These are phyloP conservation scores for Labia minor DNA, from an alignment of 2,888 invertebrate species.

Conservation along the genomic window DNA sequence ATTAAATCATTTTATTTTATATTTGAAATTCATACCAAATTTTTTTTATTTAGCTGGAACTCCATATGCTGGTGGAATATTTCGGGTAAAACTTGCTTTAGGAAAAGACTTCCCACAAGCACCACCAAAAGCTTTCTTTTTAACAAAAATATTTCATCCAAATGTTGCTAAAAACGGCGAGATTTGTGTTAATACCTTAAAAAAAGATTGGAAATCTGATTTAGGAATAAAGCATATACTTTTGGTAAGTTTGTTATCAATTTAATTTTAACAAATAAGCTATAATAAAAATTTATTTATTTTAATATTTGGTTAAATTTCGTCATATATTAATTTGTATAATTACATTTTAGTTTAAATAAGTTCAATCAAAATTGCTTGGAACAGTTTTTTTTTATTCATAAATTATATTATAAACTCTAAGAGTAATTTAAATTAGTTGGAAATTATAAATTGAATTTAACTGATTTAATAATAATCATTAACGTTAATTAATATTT, in stretches of 20 bases:
- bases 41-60: constrained; percentile 58
- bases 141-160: constrained; percentile 94
- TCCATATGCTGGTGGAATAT: constrained; percentile 80
- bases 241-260: constrained; percentile 49
- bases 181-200: constrained; percentile 92
- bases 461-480: too few species aligned
- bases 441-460: too few species aligned
- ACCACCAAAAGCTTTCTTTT: constrained; percentile 86
- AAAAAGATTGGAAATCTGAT: constrained; percentile 94
- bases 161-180: constrained; percentile 90
- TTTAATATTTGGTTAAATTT: too few species aligned
- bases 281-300: too few species aligned
- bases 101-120: constrained; percentile 86
- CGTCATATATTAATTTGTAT: too few species aligned
- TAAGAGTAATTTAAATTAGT: background rate
- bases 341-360: too few species aligned
- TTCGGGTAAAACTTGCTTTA: constrained; percentile 78
- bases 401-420: too few species aligned
- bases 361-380: too few species aligned
- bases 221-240: constrained; percentile 90
- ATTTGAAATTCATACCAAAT: background rate
- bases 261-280: too few species aligned
- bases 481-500: background rate
- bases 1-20: background rate
- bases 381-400: too few species aligned